Evolutionary conservation across 1,140 invertebrate species (phyloP), one percentile per base, ranked within the genome.

Genomic region (Oedothorax gibbosus): DNA sequence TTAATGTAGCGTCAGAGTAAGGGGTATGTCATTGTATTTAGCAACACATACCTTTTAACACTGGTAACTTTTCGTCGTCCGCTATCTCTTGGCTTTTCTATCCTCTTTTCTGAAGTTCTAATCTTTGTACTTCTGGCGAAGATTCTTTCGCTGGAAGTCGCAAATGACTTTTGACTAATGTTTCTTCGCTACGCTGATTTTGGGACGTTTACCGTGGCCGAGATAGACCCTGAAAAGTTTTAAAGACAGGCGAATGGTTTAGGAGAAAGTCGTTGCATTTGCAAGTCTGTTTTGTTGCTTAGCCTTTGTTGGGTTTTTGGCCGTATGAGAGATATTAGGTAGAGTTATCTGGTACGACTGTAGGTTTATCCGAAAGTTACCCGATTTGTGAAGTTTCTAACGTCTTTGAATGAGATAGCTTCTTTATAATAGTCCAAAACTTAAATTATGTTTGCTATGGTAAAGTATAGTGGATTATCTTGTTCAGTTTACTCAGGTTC

Each of bases 1-100:
- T 82, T 82, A 82, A 82, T 82, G 80, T 82, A 73, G 80, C 80
- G 80, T 82, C 73, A 12, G 80, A 71, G 71, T 35, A 73, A 57
- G 80, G 73, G 72, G 73, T 73, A 72, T 81, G 78, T 60, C 49
- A 49, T 57, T 77, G 68, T 64, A 50, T 66, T n/a, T 54, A 71
- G 20, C 69, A 68, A 54, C 53, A 66, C 53, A 60, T 72, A 62
- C 80, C 72, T 69, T 69, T 82, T 82, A 20, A 60, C 57, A 21
- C 35, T 21, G 69, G 69, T 60, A 50, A 51, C 65, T 72, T 65
- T 20, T 57, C 64, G 57, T 50, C 35, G 6, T 66, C 50, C 53
- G 4, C 69, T 53, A 18, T 14, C 77, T n/a, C n/a, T n/a, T n/a
- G n/a, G n/a, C n/a, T n/a, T n/a, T 54, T 50, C 62, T 66, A 53